Evolutionary conservation across 2,888 invertebrate genomes (phyloP).

Genomic region (Hydrotaea diabolus): DNA sequence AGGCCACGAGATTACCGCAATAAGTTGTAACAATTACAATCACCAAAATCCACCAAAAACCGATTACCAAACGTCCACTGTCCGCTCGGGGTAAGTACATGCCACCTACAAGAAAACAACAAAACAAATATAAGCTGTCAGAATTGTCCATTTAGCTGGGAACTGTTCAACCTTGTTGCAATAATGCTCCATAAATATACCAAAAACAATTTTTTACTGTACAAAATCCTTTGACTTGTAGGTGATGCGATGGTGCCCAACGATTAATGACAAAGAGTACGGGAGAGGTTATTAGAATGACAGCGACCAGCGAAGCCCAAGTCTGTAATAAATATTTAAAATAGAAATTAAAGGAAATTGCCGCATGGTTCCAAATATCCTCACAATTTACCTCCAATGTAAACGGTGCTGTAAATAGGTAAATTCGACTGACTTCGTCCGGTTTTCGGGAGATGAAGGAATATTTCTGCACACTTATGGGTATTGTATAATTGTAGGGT

Average conservation of each 20-base stretch:
- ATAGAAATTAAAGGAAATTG: no score
- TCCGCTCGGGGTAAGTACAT: constrained; percentile 92
- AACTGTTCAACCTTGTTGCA: constrained; percentile 90
- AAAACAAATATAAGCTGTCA: neutral
- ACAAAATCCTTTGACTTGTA: constrained; percentile 81
- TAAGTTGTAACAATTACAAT: constrained; percentile 94
- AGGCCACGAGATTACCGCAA: constrained; percentile 95
- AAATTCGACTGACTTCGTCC: constrained; percentile 89
- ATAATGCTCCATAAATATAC: constrained; percentile 93
- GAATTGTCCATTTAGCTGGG: neutral
- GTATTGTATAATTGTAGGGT: constrained; percentile 88
- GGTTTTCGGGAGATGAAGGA: constrained; percentile 90
- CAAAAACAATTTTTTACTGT: constrained; percentile 80
- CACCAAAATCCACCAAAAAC: constrained; percentile 96
- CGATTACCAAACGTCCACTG: constrained; percentile 91
- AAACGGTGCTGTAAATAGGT: constrained; percentile 92
- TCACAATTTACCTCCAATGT: constrained; percentile 83
- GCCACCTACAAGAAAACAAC: constrained; percentile 84
- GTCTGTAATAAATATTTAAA: constrained; percentile 81
- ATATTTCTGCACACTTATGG: constrained; percentile 90
- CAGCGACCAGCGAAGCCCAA: constrained; percentile 89
- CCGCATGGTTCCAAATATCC: no score
- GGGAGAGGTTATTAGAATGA: constrained; percentile 89
- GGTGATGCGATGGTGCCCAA: constrained; percentile 83
- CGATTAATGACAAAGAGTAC: constrained; percentile 88